These are phyloP conservation scores for Neoarius graeffei DNA, from an alignment of 2,113 vertebrate genomes.

Conservation along the genomic window DNA sequence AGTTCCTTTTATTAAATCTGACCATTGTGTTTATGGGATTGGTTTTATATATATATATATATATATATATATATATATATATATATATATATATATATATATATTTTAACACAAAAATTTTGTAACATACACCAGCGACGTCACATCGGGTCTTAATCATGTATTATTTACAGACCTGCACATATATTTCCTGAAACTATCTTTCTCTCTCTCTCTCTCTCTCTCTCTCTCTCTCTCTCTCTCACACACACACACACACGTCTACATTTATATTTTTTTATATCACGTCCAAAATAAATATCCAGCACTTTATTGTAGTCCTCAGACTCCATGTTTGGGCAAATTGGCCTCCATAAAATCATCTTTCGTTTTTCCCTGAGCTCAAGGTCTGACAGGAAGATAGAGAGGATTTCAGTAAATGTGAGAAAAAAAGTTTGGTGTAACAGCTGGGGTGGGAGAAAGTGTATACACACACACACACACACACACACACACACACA, in stretches of 20 bases:
- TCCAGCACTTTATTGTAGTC: not conserved
- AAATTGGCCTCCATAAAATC: constrained; percentile 53
- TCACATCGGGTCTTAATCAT: not conserved
- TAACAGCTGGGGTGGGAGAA: constrained; percentile 59
- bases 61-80: too few species aligned
- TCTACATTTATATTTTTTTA: not conserved
- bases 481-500: not conserved
- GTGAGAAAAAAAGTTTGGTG: constrained; percentile 65
- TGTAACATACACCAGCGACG: not conserved
- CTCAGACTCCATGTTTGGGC: not conserved
- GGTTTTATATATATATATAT: too few species aligned
- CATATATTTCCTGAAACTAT: not conserved
- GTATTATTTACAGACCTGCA: not conserved
- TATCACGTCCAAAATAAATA: not conserved
- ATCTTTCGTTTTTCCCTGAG: constrained; percentile 35
- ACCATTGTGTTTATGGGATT: too few species aligned
- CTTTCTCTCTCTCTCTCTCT: too few species aligned
- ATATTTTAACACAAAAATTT: not conserved
- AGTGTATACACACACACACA: not conserved
- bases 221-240: too few species aligned
- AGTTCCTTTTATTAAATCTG: too few species aligned
- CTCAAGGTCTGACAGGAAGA: constrained; percentile 41
- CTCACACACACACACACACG: not conserved
- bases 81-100: too few species aligned
- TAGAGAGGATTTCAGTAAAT: constrained; percentile 29